Conservation (phyloP, 2,888 invertebrate genomes). For the Ectemnius continuus region DNA sequence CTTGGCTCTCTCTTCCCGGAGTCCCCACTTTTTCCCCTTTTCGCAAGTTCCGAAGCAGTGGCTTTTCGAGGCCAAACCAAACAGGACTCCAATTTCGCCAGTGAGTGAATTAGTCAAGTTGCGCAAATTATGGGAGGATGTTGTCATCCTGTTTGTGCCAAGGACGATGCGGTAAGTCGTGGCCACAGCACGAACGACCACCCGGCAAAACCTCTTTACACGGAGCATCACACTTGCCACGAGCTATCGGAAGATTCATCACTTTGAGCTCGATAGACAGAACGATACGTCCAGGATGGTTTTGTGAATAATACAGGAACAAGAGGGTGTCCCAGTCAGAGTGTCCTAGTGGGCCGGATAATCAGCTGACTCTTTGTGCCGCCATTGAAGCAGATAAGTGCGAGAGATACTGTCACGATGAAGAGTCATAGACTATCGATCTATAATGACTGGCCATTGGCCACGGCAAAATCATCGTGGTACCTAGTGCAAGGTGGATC, state of each 20-base stretch:
- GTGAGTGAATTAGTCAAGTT: slow-evolving; percentile 17
- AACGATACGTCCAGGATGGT: background rate
- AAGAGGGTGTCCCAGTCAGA: background rate
- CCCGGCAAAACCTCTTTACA: background rate
- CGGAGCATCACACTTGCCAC: background rate
- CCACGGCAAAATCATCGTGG: too few relatives aligned
- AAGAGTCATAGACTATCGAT: too few relatives aligned
- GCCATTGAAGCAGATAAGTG: background rate
- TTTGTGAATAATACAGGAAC: background rate
- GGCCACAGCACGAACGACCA: slow-evolving; percentile 8
- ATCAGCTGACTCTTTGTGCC: slow-evolving; percentile 32
- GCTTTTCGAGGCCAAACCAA: slow-evolving; percentile 16
- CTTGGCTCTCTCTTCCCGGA: background rate
- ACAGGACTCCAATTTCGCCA: background rate
- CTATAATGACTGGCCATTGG: too few relatives aligned
- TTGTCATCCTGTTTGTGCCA: slow-evolving; percentile 34
- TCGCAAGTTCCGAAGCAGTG: background rate
- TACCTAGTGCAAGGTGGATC: too few relatives aligned
- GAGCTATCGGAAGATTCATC: background rate
- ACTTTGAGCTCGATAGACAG: background rate
- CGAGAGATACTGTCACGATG: background rate
- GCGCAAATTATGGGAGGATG: background rate
- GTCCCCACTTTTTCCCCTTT: background rate
- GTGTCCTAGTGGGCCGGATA: background rate
- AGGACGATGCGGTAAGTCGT: slow-evolving; percentile 50